Evolutionary conservation across 2,797 vertebrate species (phyloP), one percentile per base, ranked within the genome.

Genomic region (Stomatorhinus walkeri): DNA sequence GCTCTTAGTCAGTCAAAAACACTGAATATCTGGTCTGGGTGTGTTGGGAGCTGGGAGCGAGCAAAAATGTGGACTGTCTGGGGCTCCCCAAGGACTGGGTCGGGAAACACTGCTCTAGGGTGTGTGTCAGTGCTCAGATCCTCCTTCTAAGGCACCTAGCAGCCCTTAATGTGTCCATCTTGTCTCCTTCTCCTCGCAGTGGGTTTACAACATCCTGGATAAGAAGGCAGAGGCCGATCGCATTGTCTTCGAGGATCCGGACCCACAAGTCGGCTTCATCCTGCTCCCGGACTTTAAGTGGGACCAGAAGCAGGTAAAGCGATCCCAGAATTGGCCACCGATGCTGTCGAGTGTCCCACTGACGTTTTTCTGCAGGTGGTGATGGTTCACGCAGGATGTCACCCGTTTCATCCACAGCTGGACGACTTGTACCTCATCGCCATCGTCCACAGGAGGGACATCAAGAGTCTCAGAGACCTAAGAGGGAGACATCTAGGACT

Each of bases 241-340:
- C 87, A 96, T 99, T 0, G 52, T 99, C 89, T 96, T 94, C 24
- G 98, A 99, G 93, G 97, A 99, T 91, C 95, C 97, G 0, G 97
- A 99, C 90, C 95, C 95, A 0, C 9, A 91, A 0, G 28, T 94
- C 0, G 98, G 98, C 46, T 99, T 99, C 91, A 92, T 99, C 52
- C 95, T 99, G 1, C 94, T 99, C 22, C 98, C 98, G 0, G 98
- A 99, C 92, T 96, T 99, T 46, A 99, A 99, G 93, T 99, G 98
- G 98, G 96, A 99, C 93, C 97, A 98, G 90, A 97, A 96, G 92
- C 98, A 99, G 97, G 98, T 99, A 40, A 49, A 51, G 3, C 40
- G 1, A 9, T 10, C 52, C 28, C 76, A 32, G 87, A 79, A 79
- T n/a, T 5, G 36, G 5, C 72, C 32, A 0, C 19, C 40, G 16